These are phyloP conservation scores for Euura lappo DNA, from an alignment of 1,140 invertebrate genomes.

Conservation along the genomic window DNA sequence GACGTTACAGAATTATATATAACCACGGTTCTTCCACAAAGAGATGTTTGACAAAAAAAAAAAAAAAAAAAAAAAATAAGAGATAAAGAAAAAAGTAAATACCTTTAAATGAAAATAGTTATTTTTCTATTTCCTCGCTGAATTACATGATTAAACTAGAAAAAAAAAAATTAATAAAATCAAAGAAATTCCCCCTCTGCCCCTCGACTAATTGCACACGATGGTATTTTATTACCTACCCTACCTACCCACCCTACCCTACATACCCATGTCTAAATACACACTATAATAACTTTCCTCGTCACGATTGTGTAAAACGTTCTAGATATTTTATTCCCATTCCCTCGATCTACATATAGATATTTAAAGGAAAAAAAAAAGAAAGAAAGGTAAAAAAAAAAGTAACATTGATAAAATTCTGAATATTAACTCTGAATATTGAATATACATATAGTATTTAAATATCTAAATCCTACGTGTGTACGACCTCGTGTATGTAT, in stretches of 20 bases:
- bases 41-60: conserved; percentile 17
- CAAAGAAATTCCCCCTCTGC: not conserved
- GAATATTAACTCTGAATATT: not conserved
- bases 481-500: too few species aligned
- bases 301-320: not conserved
- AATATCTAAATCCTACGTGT: too few species aligned
- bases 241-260: not conserved
- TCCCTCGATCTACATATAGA: too few species aligned
- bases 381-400: not conserved
- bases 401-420: not conserved
- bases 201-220: too few species aligned
- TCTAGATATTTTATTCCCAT: too few species aligned
- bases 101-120: conserved; percentile 14
- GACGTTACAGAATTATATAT: not conserved
- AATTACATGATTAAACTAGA: conserved; percentile 2
- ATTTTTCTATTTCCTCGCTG: conserved; percentile 9
- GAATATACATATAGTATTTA: too few species aligned
- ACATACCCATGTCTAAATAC: not conserved
- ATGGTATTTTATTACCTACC: conserved; percentile 13
- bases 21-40: not conserved
- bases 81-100: conserved; percentile 7
- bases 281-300: not conserved
- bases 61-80: conserved; percentile 8
- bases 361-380: not conserved
- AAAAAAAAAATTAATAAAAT: conserved; percentile 13